phyloP scores from a whole-genome alignment of 2,113 vertebrate genomes.

The Phalacrocorax aristotelis region DNA sequence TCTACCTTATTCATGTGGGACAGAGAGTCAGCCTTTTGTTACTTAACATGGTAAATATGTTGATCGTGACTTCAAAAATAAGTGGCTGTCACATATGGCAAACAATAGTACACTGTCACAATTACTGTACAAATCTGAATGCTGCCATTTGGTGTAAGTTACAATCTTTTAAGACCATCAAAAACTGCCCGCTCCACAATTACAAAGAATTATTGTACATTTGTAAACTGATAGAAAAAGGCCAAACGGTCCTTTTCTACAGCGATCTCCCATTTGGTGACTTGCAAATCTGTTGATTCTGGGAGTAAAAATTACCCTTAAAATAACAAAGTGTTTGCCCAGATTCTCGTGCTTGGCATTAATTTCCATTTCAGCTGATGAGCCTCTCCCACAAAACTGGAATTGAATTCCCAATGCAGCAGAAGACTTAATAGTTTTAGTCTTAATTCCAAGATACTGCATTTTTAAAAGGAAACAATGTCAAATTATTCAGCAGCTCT shows the following conservation, averaged over 20 bases:
- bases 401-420: background rate
- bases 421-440: background rate
- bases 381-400: background rate
- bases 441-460: background rate
- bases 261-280: background rate
- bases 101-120: background rate
- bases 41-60: background rate
- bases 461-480: background rate
- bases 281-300: background rate
- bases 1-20: background rate
- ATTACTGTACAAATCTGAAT: background rate
- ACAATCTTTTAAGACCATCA: background rate
- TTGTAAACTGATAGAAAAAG: background rate
- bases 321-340: background rate
- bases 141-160: background rate
- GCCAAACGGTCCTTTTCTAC: background rate
- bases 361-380: background rate
- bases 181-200: background rate
- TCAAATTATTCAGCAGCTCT: background rate
- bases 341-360: background rate
- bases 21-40: background rate
- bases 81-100: background rate
- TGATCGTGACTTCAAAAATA: background rate
- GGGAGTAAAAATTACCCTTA: background rate
- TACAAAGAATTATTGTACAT: background rate